Evolutionary conservation across 1,140 invertebrate species (phyloP).

Genomic region (Sycophaga agraensis): DNA sequence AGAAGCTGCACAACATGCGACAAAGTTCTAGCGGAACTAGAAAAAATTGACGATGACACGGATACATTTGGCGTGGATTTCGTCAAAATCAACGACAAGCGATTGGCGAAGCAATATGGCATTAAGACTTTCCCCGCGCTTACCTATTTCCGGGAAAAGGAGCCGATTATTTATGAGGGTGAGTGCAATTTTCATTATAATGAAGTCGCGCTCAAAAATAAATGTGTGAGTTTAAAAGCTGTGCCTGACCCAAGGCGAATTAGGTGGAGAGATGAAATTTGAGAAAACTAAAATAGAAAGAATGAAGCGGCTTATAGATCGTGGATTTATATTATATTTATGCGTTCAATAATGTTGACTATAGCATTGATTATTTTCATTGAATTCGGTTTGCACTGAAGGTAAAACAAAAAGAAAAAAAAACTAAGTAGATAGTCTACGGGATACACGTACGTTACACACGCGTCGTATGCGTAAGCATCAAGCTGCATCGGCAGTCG

Average conservation of each 20-base stretch:
- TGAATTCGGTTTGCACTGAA: too few relatives aligned
- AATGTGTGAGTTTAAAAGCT: too few relatives aligned
- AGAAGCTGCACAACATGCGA: slow-evolving; percentile 90
- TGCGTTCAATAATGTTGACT: too few relatives aligned
- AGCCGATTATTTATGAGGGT: slow-evolving; percentile 92
- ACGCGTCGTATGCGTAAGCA: neutral
- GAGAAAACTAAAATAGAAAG: too few relatives aligned
- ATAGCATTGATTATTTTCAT: too few relatives aligned
- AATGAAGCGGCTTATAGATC: too few relatives aligned
- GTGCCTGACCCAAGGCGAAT: too few relatives aligned
- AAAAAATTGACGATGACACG: slow-evolving; percentile 93
- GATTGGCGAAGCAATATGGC: slow-evolving; percentile 91
- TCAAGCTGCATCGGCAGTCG: slow-evolving; percentile 3
- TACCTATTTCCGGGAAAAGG: slow-evolving; percentile 91
- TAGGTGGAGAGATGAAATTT: too few relatives aligned
- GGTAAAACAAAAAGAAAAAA: neutral
- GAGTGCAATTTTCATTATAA: slow-evolving; percentile 31
- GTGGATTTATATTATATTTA: too few relatives aligned
- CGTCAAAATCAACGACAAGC: slow-evolving; percentile 94
- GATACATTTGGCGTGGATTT: slow-evolving; percentile 92
- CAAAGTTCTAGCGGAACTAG: slow-evolving; percentile 84
- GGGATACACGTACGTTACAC: too few relatives aligned
- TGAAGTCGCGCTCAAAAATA: too few relatives aligned
- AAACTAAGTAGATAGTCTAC: too few relatives aligned
- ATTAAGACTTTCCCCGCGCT: slow-evolving; percentile 91